A percentile compares a stretch with the other conserved stretches of the same genome.
Evolutionary conservation across 1,140 invertebrate genomes (phyloP).

Genomic region (Chironomus tepperi): DNA sequence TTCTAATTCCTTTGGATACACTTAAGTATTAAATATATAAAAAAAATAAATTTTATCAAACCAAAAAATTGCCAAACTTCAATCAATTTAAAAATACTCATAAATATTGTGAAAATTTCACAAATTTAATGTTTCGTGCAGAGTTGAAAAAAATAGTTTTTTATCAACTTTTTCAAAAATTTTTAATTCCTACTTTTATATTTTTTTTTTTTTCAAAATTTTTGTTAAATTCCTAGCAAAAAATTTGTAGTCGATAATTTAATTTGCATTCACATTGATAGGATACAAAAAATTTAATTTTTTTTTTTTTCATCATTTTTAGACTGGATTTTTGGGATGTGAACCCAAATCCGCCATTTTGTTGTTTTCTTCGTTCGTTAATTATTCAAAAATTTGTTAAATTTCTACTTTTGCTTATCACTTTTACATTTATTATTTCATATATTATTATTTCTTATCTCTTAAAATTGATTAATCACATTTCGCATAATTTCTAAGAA

Average conservation of each 20-base stretch:
- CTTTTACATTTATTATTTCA: neutral
- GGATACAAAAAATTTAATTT: conserved; percentile 4
- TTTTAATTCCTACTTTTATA: neutral
- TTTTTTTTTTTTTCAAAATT: neutral
- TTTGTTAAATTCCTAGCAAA: conserved; percentile 1
- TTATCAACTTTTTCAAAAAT: neutral
- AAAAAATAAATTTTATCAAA: too few relatives aligned
- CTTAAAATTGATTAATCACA: conserved; percentile 9
- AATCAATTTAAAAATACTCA: too few relatives aligned
- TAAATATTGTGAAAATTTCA: too few relatives aligned
- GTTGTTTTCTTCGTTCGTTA: too few relatives aligned
- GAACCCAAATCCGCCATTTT: too few relatives aligned
- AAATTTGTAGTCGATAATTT: conserved; percentile 4
- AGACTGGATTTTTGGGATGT: too few relatives aligned
- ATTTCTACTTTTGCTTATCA: neutral
- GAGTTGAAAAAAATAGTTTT: neutral
- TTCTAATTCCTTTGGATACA: too few relatives aligned
- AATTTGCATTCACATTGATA: conserved; percentile 2
- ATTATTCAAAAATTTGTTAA: neutral
- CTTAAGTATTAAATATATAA: too few relatives aligned
- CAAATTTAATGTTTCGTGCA: too few relatives aligned
- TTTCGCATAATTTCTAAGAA: neutral
- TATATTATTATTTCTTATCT: neutral
- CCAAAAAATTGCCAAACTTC: too few relatives aligned
- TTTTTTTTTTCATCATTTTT: neutral